phyloP scores from a whole-genome alignment of 1,140 invertebrate species.

The Whitmania pigra region DNA sequence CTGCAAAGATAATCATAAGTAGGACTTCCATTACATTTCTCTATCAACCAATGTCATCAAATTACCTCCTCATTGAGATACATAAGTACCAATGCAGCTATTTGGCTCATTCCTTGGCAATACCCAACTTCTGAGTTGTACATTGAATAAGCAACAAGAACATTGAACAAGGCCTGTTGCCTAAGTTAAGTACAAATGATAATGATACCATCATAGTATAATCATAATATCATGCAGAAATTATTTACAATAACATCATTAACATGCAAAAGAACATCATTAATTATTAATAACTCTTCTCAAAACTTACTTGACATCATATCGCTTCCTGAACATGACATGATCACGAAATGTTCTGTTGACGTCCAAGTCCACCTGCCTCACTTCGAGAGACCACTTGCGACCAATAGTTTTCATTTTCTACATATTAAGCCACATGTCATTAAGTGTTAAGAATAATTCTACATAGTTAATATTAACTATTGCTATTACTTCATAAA shows the following conservation, averaged over 20 bases:
- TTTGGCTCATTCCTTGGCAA: slow-evolving; percentile 59
- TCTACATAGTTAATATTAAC: not conserved
- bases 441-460: not conserved
- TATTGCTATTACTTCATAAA: slow-evolving; percentile 52
- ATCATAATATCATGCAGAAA: too few relatives aligned
- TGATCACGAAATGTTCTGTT: slow-evolving; percentile 96
- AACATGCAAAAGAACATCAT: too few relatives aligned
- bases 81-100: slow-evolving; percentile 80
- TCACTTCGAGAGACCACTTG: slow-evolving; percentile 82
- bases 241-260: too few relatives aligned
- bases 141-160: slow-evolving; percentile 89
- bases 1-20: slow-evolving; percentile 29
- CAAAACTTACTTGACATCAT: slow-evolving; percentile 62
- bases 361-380: slow-evolving; percentile 97
- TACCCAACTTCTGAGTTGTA: slow-evolving; percentile 76
- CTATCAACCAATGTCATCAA: not conserved
- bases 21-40: not conserved
- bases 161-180: slow-evolving; percentile 89
- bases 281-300: too few relatives aligned
- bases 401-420: slow-evolving; percentile 77
- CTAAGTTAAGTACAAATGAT: slow-evolving; percentile 32
- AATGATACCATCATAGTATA: too few relatives aligned
- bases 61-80: slow-evolving; percentile 85
- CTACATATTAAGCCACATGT: slow-evolving; percentile 29
- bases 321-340: slow-evolving; percentile 82